Conservation (phyloP, 2,797 vertebrate genomes). For the Eremophila alpestris region DNA sequence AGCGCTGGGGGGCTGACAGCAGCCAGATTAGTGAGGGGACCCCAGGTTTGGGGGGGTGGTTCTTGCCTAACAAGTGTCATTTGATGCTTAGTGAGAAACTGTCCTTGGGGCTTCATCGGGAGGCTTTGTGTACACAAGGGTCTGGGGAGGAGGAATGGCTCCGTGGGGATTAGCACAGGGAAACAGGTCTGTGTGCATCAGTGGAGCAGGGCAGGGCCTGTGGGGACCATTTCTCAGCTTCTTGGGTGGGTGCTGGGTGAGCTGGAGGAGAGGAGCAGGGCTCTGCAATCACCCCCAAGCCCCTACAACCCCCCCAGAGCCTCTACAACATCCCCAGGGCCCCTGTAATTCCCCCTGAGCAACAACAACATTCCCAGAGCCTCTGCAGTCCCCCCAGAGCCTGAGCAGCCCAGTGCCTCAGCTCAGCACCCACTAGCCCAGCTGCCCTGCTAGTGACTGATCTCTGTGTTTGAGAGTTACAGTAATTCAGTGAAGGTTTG, state of each 20-base stretch:
- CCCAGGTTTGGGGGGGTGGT: not conserved
- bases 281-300: not conserved
- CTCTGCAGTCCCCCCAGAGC: not conserved
- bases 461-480: not conserved
- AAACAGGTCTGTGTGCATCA: constrained; percentile 19
- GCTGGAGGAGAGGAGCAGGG: not conserved
- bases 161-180: constrained; percentile 44
- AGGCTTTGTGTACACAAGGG: constrained; percentile 27
- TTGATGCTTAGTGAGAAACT: constrained; percentile 42
- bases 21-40: constrained; percentile 11
- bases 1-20: not conserved
- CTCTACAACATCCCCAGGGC: not conserved
- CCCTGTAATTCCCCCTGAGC: not conserved
- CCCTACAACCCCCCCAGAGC: not conserved
- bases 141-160: constrained; percentile 40
- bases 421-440: not conserved
- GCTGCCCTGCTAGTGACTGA: not conserved
- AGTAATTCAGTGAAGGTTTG: not conserved
- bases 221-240: not conserved
- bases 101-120: constrained; percentile 13
- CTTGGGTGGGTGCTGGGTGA: not conserved
- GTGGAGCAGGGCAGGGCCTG: not conserved
- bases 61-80: constrained; percentile 35
- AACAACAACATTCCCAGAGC: not conserved
- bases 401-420: not conserved